Conservation (phyloP, 1,140 invertebrate species). For the Cydia splendana region DNA sequence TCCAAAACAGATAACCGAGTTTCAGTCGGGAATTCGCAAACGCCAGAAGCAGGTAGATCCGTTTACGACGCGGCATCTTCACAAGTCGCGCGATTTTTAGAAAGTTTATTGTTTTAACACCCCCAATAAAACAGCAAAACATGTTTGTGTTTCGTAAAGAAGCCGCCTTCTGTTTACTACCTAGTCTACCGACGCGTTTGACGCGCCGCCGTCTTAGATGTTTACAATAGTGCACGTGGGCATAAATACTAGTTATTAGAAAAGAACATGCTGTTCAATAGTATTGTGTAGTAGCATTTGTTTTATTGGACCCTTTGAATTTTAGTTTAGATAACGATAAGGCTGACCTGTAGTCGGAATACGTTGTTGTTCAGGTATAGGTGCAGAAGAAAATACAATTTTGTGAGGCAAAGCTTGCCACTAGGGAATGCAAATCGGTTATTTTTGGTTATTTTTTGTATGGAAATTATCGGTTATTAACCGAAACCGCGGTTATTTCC, state of each 20-base stretch:
- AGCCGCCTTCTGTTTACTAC: conserved; percentile 55
- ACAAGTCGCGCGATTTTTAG: conserved; percentile 40
- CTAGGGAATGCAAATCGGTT: no score
- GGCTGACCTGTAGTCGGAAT: neutral
- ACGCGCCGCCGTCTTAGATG: conserved; percentile 31
- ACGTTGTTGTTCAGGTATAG: neutral
- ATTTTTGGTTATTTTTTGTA: no score
- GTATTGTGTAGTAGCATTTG: conserved; percentile 13
- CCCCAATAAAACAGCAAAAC: conserved; percentile 49
- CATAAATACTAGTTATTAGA: neutral
- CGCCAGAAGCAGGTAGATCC: conserved; percentile 48
- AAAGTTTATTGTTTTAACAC: conserved; percentile 64
- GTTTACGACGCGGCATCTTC: conserved; percentile 44
- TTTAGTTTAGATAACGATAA: conserved; percentile 13
- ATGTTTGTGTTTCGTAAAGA: conserved; percentile 53
- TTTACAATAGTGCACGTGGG: conserved; percentile 26
- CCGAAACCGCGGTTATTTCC: no score
- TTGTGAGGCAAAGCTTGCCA: neutral
- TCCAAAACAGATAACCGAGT: neutral
- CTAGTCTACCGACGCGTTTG: conserved; percentile 40
- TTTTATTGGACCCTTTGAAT: neutral
- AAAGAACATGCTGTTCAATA: neutral
- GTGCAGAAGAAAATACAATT: neutral
- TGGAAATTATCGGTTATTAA: no score
- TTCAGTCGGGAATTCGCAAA: conserved; percentile 45